Evolutionary conservation across 2,113 vertebrate species (phyloP).

Genomic region (Leucopternis melanops): DNA sequence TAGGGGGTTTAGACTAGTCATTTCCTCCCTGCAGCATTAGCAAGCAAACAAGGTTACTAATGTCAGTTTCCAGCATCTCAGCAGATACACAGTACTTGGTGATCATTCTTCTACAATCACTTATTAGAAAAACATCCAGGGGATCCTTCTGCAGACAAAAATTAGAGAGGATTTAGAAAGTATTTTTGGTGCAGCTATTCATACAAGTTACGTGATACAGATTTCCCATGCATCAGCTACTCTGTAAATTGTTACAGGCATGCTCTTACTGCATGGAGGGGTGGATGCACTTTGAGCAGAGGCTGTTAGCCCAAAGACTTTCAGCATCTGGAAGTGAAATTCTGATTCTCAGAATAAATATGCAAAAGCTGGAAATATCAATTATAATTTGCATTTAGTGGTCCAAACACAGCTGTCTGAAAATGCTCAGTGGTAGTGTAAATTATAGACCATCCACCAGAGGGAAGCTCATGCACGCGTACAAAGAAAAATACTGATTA

Average conservation of each 20-base stretch:
- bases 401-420: not conserved
- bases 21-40: not conserved
- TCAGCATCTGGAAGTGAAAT: not conserved
- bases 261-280: not conserved
- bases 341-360: not conserved
- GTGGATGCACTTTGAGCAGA: not conserved
- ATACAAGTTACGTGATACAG: rapidly evolving
- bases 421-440: not conserved
- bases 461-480: not conserved
- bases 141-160: not conserved
- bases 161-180: not conserved
- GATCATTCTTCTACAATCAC: not conserved
- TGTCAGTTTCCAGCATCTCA: not conserved
- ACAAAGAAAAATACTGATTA: not conserved
- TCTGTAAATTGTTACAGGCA: not conserved
- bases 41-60: not conserved
- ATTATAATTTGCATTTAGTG: not conserved
- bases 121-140: not conserved
- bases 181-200: not conserved
- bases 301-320: not conserved
- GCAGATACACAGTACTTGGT: not conserved
- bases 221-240: not conserved
- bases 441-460: not conserved
- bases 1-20: not conserved
- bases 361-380: not conserved